phyloP scores from a whole-genome alignment of 2,113 vertebrate species.

The Tilapia sparmanii region DNA sequence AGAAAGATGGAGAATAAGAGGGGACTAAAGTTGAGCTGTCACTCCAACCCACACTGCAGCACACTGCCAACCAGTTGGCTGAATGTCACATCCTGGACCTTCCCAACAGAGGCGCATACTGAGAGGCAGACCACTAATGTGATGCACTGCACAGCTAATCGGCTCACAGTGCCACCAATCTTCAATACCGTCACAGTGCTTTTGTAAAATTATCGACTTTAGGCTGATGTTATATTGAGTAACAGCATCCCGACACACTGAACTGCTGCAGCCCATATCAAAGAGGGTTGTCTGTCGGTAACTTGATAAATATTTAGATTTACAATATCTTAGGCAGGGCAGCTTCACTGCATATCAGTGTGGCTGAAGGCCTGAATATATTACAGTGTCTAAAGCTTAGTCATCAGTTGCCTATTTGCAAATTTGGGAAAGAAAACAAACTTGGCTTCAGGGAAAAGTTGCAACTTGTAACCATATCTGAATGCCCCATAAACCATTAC shows the following conservation, averaged over 20 bases:
- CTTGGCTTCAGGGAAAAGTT: background rate
- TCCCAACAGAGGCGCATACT: background rate
- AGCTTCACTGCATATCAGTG: conserved; percentile 16
- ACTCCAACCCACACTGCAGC: conserved; percentile 35
- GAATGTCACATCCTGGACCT: conserved; percentile 19
- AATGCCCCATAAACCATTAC: background rate
- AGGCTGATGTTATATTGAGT: background rate
- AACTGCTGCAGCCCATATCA: background rate
- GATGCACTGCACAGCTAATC: conserved; percentile 5
- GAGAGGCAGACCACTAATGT: conserved; percentile 33
- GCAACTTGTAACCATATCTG: background rate
- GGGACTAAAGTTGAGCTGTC: conserved; percentile 33
- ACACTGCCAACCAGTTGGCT: conserved; percentile 28
- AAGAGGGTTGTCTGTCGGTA: background rate
- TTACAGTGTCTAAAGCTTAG: conserved; percentile 26
- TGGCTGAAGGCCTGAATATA: conserved; percentile 30
- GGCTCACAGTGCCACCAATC: background rate
- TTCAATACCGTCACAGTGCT: background rate
- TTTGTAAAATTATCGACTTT: conserved; percentile 6
- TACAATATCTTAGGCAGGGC: conserved; percentile 13
- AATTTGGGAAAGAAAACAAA: conserved; percentile 13
- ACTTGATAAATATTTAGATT: conserved; percentile 28
- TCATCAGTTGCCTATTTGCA: conserved; percentile 8
- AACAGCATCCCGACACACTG: background rate
- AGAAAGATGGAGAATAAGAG: conserved; percentile 14